Evolutionary conservation across 2,888 invertebrate species (phyloP), one percentile per base, ranked within the genome.

Genomic region (Salpingus planirostris): DNA sequence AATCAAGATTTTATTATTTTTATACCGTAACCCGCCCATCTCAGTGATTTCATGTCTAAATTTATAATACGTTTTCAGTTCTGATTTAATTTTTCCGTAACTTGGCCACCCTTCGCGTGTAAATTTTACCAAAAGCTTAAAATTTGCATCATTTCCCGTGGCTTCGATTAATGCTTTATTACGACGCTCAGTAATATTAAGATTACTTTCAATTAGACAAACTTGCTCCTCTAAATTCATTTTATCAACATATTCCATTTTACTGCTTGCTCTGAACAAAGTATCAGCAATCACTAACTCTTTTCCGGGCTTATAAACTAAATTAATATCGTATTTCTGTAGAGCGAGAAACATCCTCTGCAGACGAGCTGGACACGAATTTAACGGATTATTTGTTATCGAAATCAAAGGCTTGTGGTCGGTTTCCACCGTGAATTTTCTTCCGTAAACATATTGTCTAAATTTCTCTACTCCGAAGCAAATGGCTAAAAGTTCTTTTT

Each of bases 261-360:
- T 21, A 7, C 6, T 27, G 11, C 11, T 29, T 5, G 30, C 38
- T 18, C 41, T 27, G n/a, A 33, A 39, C 10, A 44, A 27, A 3
- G 35, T 30, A 18, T 44, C 44, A 11, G 41, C 43, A 12, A 40
- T 21, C 13, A 36, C 25, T 12, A 43, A 15, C 7, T 43, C 14
- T 31, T 36, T 38, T 8, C 43, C 38, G 18, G 34, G 40, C 29
- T 33, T 32, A 22, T 38, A 38, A 13, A 15, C 26, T n/a, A 38
- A 22, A 11, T 31, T 29, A 13, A 40, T 24, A 23, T 37, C 21
- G 23, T 40, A 40, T 33, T 32, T 33, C 27, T 29, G 33, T 27
- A 37, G 13, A 21, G 29, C 21, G 12, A 37, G 14, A 12, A 43
- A n/a, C 29, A 39, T 38, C 13, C 35, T 21, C 29, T 42, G 39